Conservation (phyloP, 2,888 invertebrate species). For the Philhelius pedissequus region DNA sequence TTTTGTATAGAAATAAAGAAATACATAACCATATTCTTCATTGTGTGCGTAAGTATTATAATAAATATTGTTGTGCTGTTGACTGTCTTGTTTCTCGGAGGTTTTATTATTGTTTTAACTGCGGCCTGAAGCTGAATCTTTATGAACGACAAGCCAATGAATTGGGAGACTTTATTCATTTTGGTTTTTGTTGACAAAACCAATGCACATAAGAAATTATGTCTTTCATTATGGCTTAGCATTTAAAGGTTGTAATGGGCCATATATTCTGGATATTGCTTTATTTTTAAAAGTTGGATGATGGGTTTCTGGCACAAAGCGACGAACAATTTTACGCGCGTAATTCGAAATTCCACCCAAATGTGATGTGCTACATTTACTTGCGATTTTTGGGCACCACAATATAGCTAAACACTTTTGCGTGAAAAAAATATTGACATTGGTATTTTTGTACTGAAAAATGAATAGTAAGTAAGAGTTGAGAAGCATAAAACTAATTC, state of each 20-base stretch:
- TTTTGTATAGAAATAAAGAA: neutral
- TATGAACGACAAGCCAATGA: slow-evolving; percentile 19
- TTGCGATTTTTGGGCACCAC: no score
- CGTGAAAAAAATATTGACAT: no score
- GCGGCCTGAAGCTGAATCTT: slow-evolving; percentile 1
- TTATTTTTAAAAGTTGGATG: neutral
- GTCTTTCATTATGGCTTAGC: neutral
- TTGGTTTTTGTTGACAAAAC: neutral
- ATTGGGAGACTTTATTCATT: slow-evolving; percentile 12
- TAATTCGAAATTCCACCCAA: no score
- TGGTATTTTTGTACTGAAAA: no score
- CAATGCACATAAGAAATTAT: neutral
- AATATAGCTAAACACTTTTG: no score
- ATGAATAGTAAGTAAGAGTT: no score
- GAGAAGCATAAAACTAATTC: no score
- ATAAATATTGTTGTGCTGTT: neutral
- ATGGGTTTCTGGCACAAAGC: no score
- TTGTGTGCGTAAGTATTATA: neutral
- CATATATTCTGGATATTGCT: neutral
- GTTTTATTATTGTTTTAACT: slow-evolving; percentile 21
- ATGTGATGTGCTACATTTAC: no score
- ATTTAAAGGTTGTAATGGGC: neutral
- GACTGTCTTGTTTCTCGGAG: neutral
- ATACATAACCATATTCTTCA: no score
- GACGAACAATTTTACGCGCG: no score